Conservation (phyloP, 2,113 vertebrate genomes). For the Oenanthe oenanthe region DNA sequence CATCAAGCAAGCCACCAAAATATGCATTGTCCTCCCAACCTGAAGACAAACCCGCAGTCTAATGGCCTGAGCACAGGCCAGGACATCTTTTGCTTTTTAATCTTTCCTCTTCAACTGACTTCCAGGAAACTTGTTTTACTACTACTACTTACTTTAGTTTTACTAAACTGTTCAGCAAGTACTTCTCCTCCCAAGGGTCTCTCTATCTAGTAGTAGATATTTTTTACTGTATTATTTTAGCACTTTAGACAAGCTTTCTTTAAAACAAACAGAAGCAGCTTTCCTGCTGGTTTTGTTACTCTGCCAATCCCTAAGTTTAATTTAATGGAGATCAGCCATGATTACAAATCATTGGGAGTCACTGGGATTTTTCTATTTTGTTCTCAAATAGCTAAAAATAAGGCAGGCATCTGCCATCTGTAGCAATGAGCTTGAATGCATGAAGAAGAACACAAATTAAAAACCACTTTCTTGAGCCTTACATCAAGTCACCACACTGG, state of each 20-base stretch:
- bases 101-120: not conserved
- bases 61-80: not conserved
- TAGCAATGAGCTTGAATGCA: not conserved
- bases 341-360: constrained; percentile 21
- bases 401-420: constrained; percentile 25
- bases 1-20: not conserved
- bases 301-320: constrained; percentile 55
- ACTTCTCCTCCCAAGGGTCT: constrained; percentile 31
- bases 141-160: not conserved
- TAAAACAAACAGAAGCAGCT: constrained; percentile 52
- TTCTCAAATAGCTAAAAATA: constrained; percentile 47
- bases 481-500: not conserved
- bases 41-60: not conserved
- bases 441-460: not conserved
- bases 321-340: constrained; percentile 45
- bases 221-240: constrained; percentile 41
- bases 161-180: not conserved
- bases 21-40: not conserved
- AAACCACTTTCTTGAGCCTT: not conserved
- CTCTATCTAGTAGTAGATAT: not conserved
- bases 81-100: not conserved
- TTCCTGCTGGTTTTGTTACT: constrained; percentile 45
- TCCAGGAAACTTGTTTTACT: not conserved
- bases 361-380: constrained; percentile 44
- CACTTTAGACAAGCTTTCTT: constrained; percentile 10